Evolutionary conservation across 2,797 vertebrate genomes (phyloP), one percentile per base, ranked within the genome.

Genomic region (Phalloptychus januarius): DNA sequence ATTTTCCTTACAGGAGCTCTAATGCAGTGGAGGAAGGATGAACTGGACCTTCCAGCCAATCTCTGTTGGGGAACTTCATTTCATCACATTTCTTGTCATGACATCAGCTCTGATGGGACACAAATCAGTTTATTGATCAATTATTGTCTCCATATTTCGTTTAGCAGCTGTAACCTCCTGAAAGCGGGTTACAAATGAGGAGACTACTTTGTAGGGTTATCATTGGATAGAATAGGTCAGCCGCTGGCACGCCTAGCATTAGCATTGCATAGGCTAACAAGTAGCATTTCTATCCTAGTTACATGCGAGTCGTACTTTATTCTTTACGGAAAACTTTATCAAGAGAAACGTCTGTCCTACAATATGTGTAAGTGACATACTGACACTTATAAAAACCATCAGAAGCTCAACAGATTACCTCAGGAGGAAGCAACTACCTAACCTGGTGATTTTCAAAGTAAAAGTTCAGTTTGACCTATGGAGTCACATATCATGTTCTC

Each of bases 161-260:
- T 50, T 7, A 69, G 40, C 74, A 87, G 86, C 50, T 88, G 82
- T 2, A n/a, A 45, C 28, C 8, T 83, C 23, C 44, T 88, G 78
- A 71, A 2, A 48, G 7, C 46, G 7, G 18, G 46, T 20, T 2
- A 20, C 46, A 23, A 45, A 45, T 45, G 44, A 45, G 13, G 44
- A 45, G 13, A 45, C 13, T 45, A 7, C 20, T 50, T 2, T 2
- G 20, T 7, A 23, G 6, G 18, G 7, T 50, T 1, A 23, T 50
- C 48, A 23, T 23, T 50, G 48, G 48, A 23, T 23, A 23, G 7
- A 7, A 23, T 23, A 48, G 46, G 46, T 18, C 13, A 50, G 48
- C 48, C 8, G 48, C 20, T 50, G 23, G 48, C 48, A 50, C 23
- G 48, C 20, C 48, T 23, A 48, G 48, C 20, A 50, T 50, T 50